These are phyloP conservation scores for Globia sparganii DNA, from an alignment of 2,888 invertebrate species.

Conservation along the genomic window DNA sequence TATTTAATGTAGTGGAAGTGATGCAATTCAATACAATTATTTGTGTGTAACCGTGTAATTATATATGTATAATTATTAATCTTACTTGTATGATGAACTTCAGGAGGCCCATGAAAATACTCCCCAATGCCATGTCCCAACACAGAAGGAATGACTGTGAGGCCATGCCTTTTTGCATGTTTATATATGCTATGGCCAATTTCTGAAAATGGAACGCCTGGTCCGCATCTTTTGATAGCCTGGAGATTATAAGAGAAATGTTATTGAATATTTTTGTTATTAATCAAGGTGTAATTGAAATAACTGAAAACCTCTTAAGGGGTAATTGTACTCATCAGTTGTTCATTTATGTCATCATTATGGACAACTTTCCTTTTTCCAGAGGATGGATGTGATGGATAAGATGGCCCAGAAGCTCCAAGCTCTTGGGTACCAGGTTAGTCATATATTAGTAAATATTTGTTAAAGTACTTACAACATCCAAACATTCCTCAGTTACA, in stretches of 20 bases:
- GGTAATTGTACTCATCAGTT: not conserved
- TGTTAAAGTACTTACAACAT: constrained; percentile 87
- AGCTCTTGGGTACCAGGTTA: not conserved
- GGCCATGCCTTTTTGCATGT: constrained; percentile 91
- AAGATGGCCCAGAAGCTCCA: not conserved
- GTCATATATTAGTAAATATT: not conserved
- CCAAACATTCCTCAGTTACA: constrained; percentile 93
- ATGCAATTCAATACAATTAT: not conserved
- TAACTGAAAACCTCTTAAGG: too few species aligned
- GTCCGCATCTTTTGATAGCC: constrained; percentile 91
- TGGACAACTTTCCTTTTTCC: not conserved
- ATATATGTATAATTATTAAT: too few species aligned
- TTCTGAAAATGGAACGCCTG: constrained; percentile 89
- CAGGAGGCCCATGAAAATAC: constrained; percentile 98
- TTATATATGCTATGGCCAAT: constrained; percentile 92
- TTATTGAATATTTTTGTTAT: not conserved
- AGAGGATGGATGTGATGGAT: not conserved
- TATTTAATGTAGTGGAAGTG: not conserved
- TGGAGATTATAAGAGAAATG: constrained; percentile 61
- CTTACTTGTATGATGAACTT: constrained; percentile 96
- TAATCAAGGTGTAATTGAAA: too few species aligned
- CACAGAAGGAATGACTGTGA: constrained; percentile 94
- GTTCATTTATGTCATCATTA: not conserved
- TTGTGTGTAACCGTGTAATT: too few species aligned
- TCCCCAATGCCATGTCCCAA: constrained; percentile 98